Percentiles rank a stretch among this genome's conserved stretches.
Conservation (phyloP, 2,888 invertebrate species). For the Thelaira solivaga region DNA sequence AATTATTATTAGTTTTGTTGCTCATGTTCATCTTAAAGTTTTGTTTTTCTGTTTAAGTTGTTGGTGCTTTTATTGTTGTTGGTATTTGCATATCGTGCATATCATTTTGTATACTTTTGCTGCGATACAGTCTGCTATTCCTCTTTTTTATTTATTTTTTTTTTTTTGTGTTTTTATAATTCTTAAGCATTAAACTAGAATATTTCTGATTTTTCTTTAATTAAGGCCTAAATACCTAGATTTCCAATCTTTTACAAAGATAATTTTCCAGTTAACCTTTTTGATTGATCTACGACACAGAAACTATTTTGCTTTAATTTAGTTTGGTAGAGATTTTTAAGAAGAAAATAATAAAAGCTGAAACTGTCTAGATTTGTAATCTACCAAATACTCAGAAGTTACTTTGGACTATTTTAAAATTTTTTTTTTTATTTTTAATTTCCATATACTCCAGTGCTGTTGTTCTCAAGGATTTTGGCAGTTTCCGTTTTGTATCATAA, state of each 20-base stretch:
- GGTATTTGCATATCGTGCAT: background rate
- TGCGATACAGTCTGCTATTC: background rate
- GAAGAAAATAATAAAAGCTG: no score
- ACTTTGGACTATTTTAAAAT: no score
- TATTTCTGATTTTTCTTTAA: background rate
- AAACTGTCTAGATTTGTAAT: background rate
- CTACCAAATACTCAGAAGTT: no score
- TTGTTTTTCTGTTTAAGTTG: background rate
- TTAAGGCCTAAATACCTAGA: slow-evolving; percentile 24
- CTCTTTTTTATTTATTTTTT: background rate
- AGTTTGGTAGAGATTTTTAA: background rate
- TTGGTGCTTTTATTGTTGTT: background rate
- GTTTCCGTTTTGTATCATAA: no score
- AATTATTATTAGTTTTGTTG: slow-evolving; percentile 48
- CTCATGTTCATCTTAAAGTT: background rate
- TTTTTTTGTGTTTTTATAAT: background rate
- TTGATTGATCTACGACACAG: slow-evolving; percentile 16
- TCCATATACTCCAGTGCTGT: no score
- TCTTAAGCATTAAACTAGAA: background rate
- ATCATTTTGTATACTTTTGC: background rate
- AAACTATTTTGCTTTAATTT: background rate
- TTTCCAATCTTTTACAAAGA: background rate
- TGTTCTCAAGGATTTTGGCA: no score
- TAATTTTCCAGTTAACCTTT: background rate
- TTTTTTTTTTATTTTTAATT: no score